phyloP scores from a whole-genome alignment of 2,797 vertebrate species.

The Cyclopterus lumpus region DNA sequence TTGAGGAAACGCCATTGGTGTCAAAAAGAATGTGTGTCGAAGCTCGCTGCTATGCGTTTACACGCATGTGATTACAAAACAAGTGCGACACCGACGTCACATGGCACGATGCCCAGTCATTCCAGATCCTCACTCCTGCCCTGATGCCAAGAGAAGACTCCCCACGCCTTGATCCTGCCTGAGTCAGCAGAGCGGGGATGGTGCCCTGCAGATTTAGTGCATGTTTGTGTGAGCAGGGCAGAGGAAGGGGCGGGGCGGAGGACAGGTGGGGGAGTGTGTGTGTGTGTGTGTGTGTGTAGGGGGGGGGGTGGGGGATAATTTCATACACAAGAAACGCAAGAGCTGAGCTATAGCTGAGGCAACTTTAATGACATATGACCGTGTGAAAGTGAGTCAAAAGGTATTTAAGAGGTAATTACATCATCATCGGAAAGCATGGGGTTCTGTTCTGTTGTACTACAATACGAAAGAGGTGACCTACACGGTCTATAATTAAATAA shows the following conservation, averaged over 20 bases:
- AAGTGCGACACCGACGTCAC: slow-evolving; percentile 36
- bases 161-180: slow-evolving; percentile 65
- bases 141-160: slow-evolving; percentile 71
- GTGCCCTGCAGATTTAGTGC: slow-evolving; percentile 61
- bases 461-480: slow-evolving; percentile 34
- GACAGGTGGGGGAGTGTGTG: too few species aligned
- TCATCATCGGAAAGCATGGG: slow-evolving; percentile 58
- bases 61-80: slow-evolving; percentile 32
- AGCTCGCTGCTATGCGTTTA: slow-evolving; percentile 42
- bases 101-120: slow-evolving; percentile 53
- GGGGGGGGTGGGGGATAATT: slow-evolving; percentile 36
- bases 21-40: not conserved
- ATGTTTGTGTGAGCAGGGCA: slow-evolving; percentile 55
- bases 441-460: slow-evolving; percentile 39
- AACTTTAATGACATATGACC: slow-evolving; percentile 57
- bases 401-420: slow-evolving; percentile 59
- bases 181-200: slow-evolving; percentile 75
- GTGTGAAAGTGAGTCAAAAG: slow-evolving; percentile 39
- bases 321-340: slow-evolving; percentile 52
- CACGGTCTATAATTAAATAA: slow-evolving; percentile 29
- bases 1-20: slow-evolving; percentile 53
- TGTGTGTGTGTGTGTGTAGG: too few species aligned
- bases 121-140: slow-evolving; percentile 49
- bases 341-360: slow-evolving; percentile 55
- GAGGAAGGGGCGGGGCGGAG: slow-evolving; percentile 34